Base-by-base conservation (phyloP, 2,113 vertebrate species). In the Psephotus haematonotus region DNA sequence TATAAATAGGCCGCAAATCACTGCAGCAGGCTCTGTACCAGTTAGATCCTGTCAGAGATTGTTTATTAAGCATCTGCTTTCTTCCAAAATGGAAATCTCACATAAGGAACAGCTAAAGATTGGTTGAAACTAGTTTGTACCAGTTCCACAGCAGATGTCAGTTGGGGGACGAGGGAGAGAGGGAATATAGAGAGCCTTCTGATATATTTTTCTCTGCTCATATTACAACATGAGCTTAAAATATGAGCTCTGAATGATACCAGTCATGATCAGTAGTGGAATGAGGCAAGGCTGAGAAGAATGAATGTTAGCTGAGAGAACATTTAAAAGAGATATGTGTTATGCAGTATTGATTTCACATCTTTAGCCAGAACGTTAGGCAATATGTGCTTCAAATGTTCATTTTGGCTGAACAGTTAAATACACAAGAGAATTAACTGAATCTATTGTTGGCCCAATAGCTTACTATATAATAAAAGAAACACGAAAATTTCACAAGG, bases 111-210 rank as follows among this genome's bases (percentile, higher is more conserved):
- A 82, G 70, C 67, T 92, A 74, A 59, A 96, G 88, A 72, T 93
- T 82, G 65, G 86, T 63, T 94, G 92, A 69, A 96, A 97, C 93
- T 78, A 63, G 95, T 97, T 96, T 76, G 83, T 93, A 97, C 96
- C 88, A 91, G 94, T 97, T 97, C 65, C 52, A 83, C 62, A 79
- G 74, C 90, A 95, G 68, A 91, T 95, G 96, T 88, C 88, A 50
- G 27, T 1, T 94, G 41, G 17, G 4, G 76, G 31, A n/a, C 77
- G 52, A 92, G 17, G 41, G 12, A 39, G 17, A 63, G 55, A 91
- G 19, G 75, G 89, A 93, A 95, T 60, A 57, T 44, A 78, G 77
- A 86, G 27, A 75, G 49, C n/a, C 69, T 86, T 88, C 44, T 93
- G 59, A 76, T 72, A 39, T 27, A 88, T 63, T 85, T 79, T 85